Base-by-base conservation (phyloP, 1,140 invertebrate genomes). In the Trichonephila inaurata region DNA sequence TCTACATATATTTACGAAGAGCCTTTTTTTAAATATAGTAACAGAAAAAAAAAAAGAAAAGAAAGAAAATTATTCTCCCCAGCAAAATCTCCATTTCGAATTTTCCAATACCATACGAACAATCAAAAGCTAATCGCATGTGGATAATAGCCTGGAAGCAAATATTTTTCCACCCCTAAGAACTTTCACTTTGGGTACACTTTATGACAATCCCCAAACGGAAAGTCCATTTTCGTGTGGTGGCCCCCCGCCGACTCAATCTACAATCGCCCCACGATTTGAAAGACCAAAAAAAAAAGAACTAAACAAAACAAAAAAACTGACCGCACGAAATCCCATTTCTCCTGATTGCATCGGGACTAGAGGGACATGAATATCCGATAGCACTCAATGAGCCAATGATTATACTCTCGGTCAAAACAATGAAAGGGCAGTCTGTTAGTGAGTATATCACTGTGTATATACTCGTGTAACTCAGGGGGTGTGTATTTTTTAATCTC, bases 301-400 rank as follows among this genome's bases (percentile, higher is more conserved):
- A 87, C 28, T n/a, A 33, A 33, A 33, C 2, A 87, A 64, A 87
- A 87, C 28, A 28, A 33, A 33, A 33, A 61, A 87, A 87, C 62
- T 87, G 60, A 69, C 21, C 77, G 51, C 89, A 91, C 89, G 89
- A 83, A 82, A 40, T 44, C 61, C 33, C 58, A 33, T 91, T 91
- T 83, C 18, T 91, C 44, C 51, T 83, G 89, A 91, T 91, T 91
- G 77, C 60, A 83, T 66, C 64, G 89, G 89, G 89, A 60, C 77
- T 77, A 21, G 10, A 14, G 89, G 66, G 77, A 83, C 61, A 91
- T 62, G 77, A 77, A 77, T 83, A 91, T 81, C 24, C 89, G 64
- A 91, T 91, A 62, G 24, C 77, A 83, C 12, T 91, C 72, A 64
- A 91, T 91, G 89, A 83, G 19, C 69, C 69, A 83, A 91, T 91